These are phyloP conservation scores for Hyphantria cunea DNA, from an alignment of 1,140 invertebrate species.

Conservation along the genomic window DNA sequence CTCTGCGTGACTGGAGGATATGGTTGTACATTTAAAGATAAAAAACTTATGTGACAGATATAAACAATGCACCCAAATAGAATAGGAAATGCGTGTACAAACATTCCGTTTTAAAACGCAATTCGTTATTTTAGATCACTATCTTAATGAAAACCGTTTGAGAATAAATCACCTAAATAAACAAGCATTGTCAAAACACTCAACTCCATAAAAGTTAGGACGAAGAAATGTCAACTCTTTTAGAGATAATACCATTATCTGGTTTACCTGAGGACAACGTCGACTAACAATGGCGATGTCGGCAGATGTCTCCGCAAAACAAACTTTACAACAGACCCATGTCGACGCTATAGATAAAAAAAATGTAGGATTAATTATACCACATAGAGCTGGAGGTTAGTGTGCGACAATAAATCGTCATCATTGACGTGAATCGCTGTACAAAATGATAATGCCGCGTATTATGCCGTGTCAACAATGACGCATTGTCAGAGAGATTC, in stretches of 20 bases:
- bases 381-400: constrained; percentile 50
- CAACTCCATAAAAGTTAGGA: constrained; percentile 66
- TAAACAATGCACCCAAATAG: constrained; percentile 16
- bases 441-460: constrained; percentile 76
- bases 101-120: constrained; percentile 12
- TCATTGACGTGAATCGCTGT: constrained; percentile 75
- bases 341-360: constrained; percentile 59
- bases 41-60: constrained; percentile 24
- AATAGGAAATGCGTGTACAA: constrained; percentile 7
- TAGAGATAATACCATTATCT: constrained; percentile 74
- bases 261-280: constrained; percentile 68
- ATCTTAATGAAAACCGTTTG: constrained; percentile 34
- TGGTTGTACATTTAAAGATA: constrained; percentile 21
- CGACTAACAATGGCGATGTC: constrained; percentile 57
- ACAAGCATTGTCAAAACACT: constrained; percentile 73
- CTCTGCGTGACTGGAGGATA: constrained; percentile 40
- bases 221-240: constrained; percentile 73
- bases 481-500: constrained; percentile 70
- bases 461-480: constrained; percentile 77
- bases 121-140: constrained; percentile 25
- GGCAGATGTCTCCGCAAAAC: constrained; percentile 78
- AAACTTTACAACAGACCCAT: constrained; percentile 70
- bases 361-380: constrained; percentile 78
- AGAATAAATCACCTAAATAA: constrained; percentile 59
- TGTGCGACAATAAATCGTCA: constrained; percentile 75